Conservation (phyloP, 2,888 invertebrate genomes). For the Gnatocerus cornutus region DNA sequence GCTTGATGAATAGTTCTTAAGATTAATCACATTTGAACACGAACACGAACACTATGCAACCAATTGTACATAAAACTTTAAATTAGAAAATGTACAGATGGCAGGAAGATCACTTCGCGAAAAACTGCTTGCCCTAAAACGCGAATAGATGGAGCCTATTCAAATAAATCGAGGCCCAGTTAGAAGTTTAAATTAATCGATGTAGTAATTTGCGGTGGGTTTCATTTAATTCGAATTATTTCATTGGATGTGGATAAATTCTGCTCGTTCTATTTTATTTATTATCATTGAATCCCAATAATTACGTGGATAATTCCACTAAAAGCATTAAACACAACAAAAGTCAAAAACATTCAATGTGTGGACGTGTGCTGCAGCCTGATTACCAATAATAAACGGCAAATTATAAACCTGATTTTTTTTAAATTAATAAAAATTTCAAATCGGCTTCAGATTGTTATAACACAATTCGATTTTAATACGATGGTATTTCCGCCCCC, state of each 20-base stretch:
- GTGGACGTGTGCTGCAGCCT: no score
- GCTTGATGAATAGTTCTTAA: conserved; percentile 17
- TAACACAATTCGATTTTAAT: no score
- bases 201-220: conserved; percentile 2
- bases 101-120: conserved; percentile 1
- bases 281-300: conserved; percentile 12
- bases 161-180: background rate
- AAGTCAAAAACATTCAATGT: no score
- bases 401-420: no score
- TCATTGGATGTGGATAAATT: conserved; percentile 3
- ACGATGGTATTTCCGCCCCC: no score
- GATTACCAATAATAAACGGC: no score
- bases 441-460: no score
- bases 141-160: no score
- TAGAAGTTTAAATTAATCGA: background rate
- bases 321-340: no score
- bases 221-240: conserved; percentile 22
- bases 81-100: background rate
- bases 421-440: no score
- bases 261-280: conserved; percentile 12
- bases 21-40: conserved; percentile 23
- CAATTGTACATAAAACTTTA: conserved; percentile 9
- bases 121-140: background rate
- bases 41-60: conserved; percentile 9
- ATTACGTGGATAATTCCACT: background rate